Conservation (phyloP, 2,888 invertebrate genomes). For the Leucoma salicis region DNA sequence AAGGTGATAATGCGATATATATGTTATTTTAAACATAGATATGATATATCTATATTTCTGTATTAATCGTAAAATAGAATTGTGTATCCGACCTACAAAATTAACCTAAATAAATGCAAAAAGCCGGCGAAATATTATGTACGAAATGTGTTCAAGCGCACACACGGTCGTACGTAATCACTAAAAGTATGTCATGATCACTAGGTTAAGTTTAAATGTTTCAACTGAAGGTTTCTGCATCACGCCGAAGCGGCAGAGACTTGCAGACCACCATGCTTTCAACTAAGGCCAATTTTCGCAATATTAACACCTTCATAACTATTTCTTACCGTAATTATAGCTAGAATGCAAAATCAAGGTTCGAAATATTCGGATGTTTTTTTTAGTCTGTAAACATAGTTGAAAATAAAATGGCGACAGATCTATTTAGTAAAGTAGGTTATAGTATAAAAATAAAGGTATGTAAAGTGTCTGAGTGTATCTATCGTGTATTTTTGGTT, state of each 20-base stretch:
- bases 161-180: conserved; percentile 67
- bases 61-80: conserved; percentile 12
- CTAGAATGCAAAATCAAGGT: conserved; percentile 31
- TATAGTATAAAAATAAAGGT: conserved; percentile 22
- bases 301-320: conserved; percentile 25
- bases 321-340: conserved; percentile 10
- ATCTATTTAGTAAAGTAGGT: conserved; percentile 23
- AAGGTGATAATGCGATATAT: background rate
- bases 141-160: conserved; percentile 46
- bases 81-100: conserved; percentile 23
- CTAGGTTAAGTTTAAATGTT: conserved; percentile 80
- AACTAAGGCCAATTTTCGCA: conserved; percentile 29
- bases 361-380: conserved; percentile 1
- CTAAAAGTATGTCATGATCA: conserved; percentile 80
- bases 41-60: background rate
- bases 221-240: conserved; percentile 38
- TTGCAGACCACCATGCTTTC: conserved; percentile 22
- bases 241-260: conserved; percentile 10
- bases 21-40: background rate
- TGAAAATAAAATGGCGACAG: conserved; percentile 10
- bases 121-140: conserved; percentile 48
- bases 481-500: conserved; percentile 10
- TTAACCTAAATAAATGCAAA: conserved; percentile 36
- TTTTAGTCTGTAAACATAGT: conserved; percentile 3
- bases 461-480: conserved; percentile 16